phyloP scores from a whole-genome alignment of 2,888 invertebrate species.

The Rotaria magnacalcarata region DNA sequence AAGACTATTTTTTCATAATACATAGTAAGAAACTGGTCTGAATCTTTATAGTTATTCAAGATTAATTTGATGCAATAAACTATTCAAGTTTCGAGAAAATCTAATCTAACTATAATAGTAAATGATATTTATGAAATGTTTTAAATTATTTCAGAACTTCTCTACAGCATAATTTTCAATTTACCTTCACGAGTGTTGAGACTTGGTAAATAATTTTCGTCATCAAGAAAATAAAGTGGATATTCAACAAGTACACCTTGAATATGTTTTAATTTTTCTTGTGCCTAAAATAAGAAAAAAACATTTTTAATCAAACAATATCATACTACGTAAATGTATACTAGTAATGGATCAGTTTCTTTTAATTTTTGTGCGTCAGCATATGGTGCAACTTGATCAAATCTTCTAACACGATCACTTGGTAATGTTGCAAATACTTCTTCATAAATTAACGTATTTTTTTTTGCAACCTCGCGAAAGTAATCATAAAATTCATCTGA shows the following conservation, averaged over 20 bases:
- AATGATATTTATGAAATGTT: too few relatives aligned
- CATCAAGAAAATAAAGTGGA: constrained; percentile 45
- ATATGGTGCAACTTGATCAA: constrained; percentile 39
- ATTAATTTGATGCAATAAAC: too few relatives aligned
- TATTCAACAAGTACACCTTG: constrained; percentile 45
- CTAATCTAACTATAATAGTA: too few relatives aligned
- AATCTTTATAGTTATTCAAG: too few relatives aligned
- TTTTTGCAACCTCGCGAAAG: constrained; percentile 75
- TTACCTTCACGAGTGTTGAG: constrained; percentile 41
- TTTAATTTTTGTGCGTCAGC: constrained; percentile 27
- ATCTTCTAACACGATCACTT: constrained; percentile 38
- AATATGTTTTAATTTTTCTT: constrained; percentile 42
- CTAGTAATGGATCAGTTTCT: constrained; percentile 39
- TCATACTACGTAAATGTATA: neutral
- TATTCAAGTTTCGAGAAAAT: too few relatives aligned
- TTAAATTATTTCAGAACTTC: too few relatives aligned
- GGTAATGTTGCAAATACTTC: constrained; percentile 62
- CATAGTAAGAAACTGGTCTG: too few relatives aligned
- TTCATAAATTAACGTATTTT: constrained; percentile 83
- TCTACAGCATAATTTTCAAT: too few relatives aligned
- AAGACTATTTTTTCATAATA: too few relatives aligned
- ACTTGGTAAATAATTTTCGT: constrained; percentile 45
- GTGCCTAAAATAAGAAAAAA: constrained; percentile 27
- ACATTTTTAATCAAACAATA: neutral
- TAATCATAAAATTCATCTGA: constrained; percentile 77